Evolutionary conservation across 2,113 vertebrate species (phyloP), one percentile per base, ranked within the genome.

Genomic region (Rutilus rutilus): DNA sequence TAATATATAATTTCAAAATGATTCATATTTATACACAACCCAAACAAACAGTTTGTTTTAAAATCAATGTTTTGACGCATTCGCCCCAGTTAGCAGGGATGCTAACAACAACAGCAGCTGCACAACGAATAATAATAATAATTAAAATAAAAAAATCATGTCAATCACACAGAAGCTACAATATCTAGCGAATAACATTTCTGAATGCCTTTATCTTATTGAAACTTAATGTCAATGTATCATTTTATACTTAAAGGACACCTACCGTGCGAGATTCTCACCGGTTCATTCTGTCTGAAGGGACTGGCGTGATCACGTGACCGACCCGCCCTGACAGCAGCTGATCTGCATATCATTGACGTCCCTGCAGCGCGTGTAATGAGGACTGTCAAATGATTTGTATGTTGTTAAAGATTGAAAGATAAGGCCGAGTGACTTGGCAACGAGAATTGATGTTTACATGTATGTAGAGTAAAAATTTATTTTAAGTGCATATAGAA

Each of bases 271-370:
- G 47, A 57, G n/a, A 50, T 39, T 42, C 62, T 83, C 81, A 83
- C 81, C 81, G 81, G 33, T 73, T 73, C 81, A 83, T 83, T 36
- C 67, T 83, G 81, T 33, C 50, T 73, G 81, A 83, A 17, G 47
- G 57, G 52, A 69, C 5, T 82, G 80, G 21, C 6, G 1, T 17
- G 33, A 59, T 83, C 67, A 83, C 50, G 81, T 83, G 81, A 83
- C 50, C 30, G 50, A 23, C 67, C 47, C 81, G 67, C 81, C 80
- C 78, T 45, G 59, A 4, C 25, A 80, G 6, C 79, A 65, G 60
- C 79, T 52, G 79, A 82, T 79, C 45, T 47, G 62, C 42, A 79
- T 52, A 67, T 52, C 62, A 67, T 10, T 27, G 42, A 82, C 79
- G 79, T 67, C 79, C 33, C 62, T 33, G 17, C 62, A 30, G 45